These are phyloP conservation scores for Lasius platythorax DNA, from an alignment of 2,888 invertebrate genomes.

Conservation along the genomic window DNA sequence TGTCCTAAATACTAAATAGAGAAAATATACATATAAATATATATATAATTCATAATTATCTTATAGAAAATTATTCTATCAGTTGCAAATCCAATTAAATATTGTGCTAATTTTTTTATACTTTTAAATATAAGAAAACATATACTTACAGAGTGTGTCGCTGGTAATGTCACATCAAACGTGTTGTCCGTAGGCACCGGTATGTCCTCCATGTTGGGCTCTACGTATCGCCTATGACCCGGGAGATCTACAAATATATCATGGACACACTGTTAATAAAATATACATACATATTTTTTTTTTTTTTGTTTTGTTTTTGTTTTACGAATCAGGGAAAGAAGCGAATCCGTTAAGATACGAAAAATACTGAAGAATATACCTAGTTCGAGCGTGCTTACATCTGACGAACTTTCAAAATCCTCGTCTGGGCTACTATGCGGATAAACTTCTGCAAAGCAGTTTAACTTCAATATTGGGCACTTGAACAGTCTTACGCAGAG, in stretches of 20 bases:
- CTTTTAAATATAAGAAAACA: background rate
- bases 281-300: background rate
- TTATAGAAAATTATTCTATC: conserved; percentile 29
- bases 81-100: background rate
- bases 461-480: conserved; percentile 30
- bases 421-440: background rate
- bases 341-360: conserved; percentile 8
- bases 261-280: background rate
- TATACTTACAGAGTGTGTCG: conserved; percentile 87
- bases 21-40: conserved; percentile 7
- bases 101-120: background rate
- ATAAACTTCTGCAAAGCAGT: conserved; percentile 31
- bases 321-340: background rate
- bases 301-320: background rate
- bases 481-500: background rate
- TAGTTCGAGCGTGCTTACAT: conserved; percentile 16
- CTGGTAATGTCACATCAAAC: conserved; percentile 87
- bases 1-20: conserved; percentile 88
- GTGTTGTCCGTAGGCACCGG: conserved; percentile 66
- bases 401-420: conserved; percentile 23
- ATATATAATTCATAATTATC: background rate
- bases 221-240: conserved; percentile 17
- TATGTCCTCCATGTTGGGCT: conserved; percentile 37
- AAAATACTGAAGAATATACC: conserved; percentile 16
- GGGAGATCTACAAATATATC: conserved; percentile 17